Evolutionary conservation across 2,797 vertebrate species (phyloP).

Genomic region (Chrosomus eos): DNA sequence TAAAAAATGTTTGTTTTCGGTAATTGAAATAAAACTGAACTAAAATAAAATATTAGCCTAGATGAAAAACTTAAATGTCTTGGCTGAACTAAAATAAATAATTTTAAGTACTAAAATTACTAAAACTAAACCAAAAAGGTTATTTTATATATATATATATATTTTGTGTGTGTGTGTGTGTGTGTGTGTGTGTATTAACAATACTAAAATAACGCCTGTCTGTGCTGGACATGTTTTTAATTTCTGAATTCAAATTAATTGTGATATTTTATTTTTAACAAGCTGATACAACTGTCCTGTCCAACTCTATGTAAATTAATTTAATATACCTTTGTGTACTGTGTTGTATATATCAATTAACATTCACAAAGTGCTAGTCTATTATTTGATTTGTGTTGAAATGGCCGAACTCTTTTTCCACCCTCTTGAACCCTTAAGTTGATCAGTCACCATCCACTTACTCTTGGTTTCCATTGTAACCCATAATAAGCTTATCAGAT

Average conservation of each 20-base stretch:
- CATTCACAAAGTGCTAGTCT: background rate
- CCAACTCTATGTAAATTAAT: background rate
- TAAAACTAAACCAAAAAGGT: too few species aligned
- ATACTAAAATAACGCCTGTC: too few species aligned
- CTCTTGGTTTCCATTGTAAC: slow-evolving; percentile 2
- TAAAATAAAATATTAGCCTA: background rate
- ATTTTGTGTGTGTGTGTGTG: too few species aligned
- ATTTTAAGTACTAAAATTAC: too few species aligned
- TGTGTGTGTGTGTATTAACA: too few species aligned
- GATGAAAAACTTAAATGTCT: background rate
- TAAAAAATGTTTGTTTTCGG: background rate
- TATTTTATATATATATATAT: too few species aligned
- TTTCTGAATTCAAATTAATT: too few species aligned
- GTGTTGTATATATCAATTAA: background rate
- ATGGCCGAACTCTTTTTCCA: background rate
- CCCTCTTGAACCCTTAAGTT: background rate
- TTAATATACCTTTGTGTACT: background rate
- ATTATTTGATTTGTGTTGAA: background rate
- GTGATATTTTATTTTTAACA: too few species aligned
- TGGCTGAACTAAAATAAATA: too few species aligned
- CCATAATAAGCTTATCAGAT: slow-evolving; percentile 28
- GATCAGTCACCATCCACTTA: background rate
- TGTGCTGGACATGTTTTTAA: background rate
- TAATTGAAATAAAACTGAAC: background rate
- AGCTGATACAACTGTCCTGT: too few species aligned